phyloP scores from a whole-genome alignment of 2,113 vertebrate species.

The Tenebrosternarchus preto region DNA sequence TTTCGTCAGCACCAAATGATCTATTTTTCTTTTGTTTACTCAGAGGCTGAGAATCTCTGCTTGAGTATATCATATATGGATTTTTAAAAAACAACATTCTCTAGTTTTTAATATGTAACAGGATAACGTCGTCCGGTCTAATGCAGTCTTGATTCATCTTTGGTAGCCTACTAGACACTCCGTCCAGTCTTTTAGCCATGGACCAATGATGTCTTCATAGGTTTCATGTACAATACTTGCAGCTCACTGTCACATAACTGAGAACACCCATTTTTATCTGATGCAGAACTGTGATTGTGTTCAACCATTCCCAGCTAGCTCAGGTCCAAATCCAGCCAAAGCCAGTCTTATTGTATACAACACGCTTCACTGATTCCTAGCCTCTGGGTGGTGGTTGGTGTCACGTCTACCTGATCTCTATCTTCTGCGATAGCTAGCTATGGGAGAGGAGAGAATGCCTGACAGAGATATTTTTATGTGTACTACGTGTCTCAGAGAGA shows the following conservation, averaged over 20 bases:
- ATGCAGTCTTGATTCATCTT: neutral
- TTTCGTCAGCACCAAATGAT: neutral
- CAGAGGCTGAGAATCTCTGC: too few relatives aligned
- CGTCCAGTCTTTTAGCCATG: neutral
- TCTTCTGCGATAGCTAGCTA: constrained; percentile 5
- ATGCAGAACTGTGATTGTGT: neutral
- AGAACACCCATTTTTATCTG: neutral
- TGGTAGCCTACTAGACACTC: neutral
- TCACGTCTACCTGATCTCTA: constrained; percentile 41
- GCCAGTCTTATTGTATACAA: neutral
- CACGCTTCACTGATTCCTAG: neutral
- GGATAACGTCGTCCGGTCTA: neutral
- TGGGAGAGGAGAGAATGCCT: neutral
- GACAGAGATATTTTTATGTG: neutral
- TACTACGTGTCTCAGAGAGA: neutral
- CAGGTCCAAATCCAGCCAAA: neutral
- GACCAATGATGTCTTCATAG: neutral
- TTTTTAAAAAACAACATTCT: neutral
- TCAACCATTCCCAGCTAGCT: neutral
- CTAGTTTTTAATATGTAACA: neutral
- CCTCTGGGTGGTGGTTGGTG: neutral
- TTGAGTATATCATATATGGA: neutral
- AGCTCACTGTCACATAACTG: neutral
- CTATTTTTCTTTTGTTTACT: too few relatives aligned
- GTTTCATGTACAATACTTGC: neutral